Conservation (phyloP, 2,888 invertebrate genomes). For the Mongoloraphidia duomilia region DNA sequence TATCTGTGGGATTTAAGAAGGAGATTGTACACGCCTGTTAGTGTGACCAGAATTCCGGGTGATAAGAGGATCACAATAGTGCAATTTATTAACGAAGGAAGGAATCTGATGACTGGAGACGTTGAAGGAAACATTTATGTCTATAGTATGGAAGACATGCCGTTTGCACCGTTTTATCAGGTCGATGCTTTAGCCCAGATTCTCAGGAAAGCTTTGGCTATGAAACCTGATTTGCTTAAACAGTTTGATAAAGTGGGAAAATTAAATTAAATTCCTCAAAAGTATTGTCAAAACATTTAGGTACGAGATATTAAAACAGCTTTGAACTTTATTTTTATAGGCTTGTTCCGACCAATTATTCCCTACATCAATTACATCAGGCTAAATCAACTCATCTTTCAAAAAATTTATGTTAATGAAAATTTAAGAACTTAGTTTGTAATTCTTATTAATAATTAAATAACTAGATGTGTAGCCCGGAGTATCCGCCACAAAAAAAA, state of each 20-base stretch:
- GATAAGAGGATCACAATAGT: slow-evolving; percentile 36
- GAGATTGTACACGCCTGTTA: slow-evolving; percentile 53
- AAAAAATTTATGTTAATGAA: no score
- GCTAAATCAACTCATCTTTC: no score
- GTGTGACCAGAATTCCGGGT: slow-evolving; percentile 36
- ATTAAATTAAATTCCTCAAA: slow-evolving; percentile 5
- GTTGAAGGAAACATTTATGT: slow-evolving; percentile 49
- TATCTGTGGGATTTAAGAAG: slow-evolving; percentile 68
- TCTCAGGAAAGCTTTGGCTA: slow-evolving; percentile 45
- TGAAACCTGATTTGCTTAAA: slow-evolving; percentile 43
- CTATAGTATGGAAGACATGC: slow-evolving; percentile 59
- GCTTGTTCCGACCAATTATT: no score
- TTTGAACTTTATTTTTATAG: no score
- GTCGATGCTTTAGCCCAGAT: slow-evolving; percentile 45
- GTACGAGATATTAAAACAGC: no score
- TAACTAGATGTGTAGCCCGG: no score
- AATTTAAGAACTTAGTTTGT: no score
- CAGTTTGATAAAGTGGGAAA: slow-evolving; percentile 41
- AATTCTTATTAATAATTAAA: no score
- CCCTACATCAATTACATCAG: no score
- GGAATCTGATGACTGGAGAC: slow-evolving; percentile 55
- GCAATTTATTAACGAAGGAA: slow-evolving; percentile 50
- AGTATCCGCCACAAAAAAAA: neutral
- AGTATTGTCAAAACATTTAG: no score
- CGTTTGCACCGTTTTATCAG: slow-evolving; percentile 56